Evolutionary conservation across 2,888 invertebrate genomes (phyloP).

Genomic region (Clusia tigrina): DNA sequence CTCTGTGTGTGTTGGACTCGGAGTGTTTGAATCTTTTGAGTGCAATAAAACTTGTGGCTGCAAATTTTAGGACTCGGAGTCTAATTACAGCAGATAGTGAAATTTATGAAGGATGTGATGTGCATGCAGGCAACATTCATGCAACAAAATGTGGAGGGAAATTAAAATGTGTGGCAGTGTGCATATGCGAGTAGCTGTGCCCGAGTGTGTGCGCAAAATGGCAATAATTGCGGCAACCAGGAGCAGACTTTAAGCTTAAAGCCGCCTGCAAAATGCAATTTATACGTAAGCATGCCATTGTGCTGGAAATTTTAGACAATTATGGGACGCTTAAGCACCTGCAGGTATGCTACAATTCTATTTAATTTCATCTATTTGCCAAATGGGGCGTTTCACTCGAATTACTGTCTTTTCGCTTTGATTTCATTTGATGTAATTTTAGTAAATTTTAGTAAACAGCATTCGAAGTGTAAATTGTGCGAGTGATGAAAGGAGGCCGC

Average conservation of each 20-base stretch:
- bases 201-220: too few species aligned
- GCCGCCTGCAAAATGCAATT: too few species aligned
- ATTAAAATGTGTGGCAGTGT: background rate
- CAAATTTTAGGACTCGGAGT: background rate
- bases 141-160: background rate
- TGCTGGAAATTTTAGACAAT: background rate
- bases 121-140: background rate
- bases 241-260: too few species aligned
- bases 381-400: too few species aligned
- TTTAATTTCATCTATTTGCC: background rate
- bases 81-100: background rate
- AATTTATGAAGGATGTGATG: background rate
- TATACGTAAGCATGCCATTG: too few species aligned
- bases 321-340: background rate
- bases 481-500: too few species aligned
- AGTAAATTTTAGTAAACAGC: too few species aligned
- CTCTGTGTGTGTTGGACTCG: background rate
- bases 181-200: background rate
- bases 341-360: background rate
- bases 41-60: conserved; percentile 3
- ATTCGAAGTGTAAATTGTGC: too few species aligned
- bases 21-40: background rate
- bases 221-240: too few species aligned
- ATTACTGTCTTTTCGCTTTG: too few species aligned
- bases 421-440: too few species aligned